Conservation (phyloP, 2,797 vertebrate species). For the Vultur gryphus region DNA sequence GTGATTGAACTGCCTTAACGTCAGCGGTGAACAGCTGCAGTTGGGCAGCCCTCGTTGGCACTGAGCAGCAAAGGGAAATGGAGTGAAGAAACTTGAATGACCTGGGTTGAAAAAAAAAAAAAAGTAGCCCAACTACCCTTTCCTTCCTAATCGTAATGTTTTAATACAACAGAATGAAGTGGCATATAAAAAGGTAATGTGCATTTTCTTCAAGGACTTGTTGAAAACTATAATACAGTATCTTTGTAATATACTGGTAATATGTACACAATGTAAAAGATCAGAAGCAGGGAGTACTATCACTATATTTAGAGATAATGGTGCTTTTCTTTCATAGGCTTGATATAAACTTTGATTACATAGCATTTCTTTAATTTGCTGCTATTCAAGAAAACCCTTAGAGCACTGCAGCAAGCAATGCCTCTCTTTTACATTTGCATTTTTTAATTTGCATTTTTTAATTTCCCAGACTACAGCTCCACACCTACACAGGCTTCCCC, state of each 20-base stretch:
- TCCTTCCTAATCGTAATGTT: conserved; percentile 65
- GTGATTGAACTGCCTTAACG: neutral
- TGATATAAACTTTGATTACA: conserved; percentile 80
- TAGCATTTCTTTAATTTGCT: conserved; percentile 78
- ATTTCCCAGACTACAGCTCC: conserved; percentile 74
- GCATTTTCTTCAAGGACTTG: conserved; percentile 11
- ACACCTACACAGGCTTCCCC: conserved; percentile 70
- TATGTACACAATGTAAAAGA: conserved; percentile 44
- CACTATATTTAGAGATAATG: conserved; percentile 71
- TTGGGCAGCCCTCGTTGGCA: neutral
- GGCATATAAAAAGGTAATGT: conserved; percentile 17
- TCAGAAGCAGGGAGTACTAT: conserved; percentile 15
- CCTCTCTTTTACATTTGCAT: conserved; percentile 73
- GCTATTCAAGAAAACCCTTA: conserved; percentile 76
- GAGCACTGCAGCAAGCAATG: conserved; percentile 68
- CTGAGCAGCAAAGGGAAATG: neutral
- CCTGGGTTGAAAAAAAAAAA: neutral
- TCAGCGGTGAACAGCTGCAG: neutral
- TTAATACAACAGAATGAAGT: conserved; percentile 64
- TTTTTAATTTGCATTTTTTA: conserved; percentile 80
- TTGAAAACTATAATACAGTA: conserved; percentile 18
- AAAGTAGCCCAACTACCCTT: conserved; percentile 26
- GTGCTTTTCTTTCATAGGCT: conserved; percentile 71
- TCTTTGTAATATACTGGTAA: conserved; percentile 40
- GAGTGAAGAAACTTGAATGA: conserved; percentile 13